Conservation (phyloP, 2,113 vertebrate genomes). For the Polypterus bichir region DNA sequence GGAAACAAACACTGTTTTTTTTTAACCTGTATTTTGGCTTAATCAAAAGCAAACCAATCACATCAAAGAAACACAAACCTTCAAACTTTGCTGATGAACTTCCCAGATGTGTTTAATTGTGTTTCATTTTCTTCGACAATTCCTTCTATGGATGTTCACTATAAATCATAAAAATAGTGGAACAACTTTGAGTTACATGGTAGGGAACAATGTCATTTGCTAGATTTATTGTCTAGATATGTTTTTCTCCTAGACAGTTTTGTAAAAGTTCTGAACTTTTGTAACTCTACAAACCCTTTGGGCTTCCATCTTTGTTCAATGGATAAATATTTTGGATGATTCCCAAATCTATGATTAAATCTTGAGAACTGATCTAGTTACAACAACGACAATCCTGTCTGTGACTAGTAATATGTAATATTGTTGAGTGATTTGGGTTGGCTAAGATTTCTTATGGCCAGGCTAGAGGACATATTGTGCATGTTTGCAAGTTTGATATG, state of each 20-base stretch:
- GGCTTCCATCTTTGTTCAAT: slow-evolving; percentile 42
- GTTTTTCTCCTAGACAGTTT: slow-evolving; percentile 22
- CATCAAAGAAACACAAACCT: slow-evolving; percentile 35
- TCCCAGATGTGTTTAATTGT: slow-evolving; percentile 47
- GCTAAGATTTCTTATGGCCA: too few species aligned
- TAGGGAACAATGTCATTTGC: slow-evolving; percentile 39
- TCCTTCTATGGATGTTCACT: slow-evolving; percentile 42
- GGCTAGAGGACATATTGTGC: too few species aligned
- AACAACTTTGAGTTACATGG: slow-evolving; percentile 28
- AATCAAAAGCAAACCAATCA: slow-evolving; percentile 18
- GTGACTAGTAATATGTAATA: too few species aligned
- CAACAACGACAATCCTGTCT: too few species aligned
- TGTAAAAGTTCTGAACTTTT: slow-evolving; percentile 30
- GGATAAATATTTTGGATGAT: slow-evolving; percentile 14
- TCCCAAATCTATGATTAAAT: too few species aligned
- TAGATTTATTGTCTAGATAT: slow-evolving; percentile 44
- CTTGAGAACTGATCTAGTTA: too few species aligned
- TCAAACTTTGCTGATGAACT: slow-evolving; percentile 31
- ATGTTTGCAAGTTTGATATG: too few species aligned
- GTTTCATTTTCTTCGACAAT: slow-evolving; percentile 48
- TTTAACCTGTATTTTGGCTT: too few species aligned
- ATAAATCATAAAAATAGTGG: slow-evolving; percentile 41
- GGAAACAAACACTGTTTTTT: too few species aligned
- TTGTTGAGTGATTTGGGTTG: too few species aligned
- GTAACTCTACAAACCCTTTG: slow-evolving; percentile 38